These are phyloP conservation scores for Copsychus sechellarum DNA, from an alignment of 2,113 vertebrate genomes.

Conservation along the genomic window DNA sequence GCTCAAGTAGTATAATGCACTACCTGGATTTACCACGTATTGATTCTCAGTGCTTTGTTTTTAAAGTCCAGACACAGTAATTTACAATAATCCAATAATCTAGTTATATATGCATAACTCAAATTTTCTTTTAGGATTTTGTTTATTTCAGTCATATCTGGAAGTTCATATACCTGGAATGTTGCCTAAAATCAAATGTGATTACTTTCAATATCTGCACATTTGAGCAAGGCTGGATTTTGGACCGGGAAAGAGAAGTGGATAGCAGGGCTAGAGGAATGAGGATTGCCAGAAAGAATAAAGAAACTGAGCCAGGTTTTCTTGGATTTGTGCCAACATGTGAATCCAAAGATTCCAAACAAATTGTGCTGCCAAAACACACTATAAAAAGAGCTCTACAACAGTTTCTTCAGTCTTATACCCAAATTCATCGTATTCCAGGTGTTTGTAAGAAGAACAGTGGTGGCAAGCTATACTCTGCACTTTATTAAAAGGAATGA, in stretches of 20 bases:
- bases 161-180: neutral
- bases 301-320: neutral
- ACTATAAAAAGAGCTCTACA: neutral
- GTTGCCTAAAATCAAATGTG: neutral
- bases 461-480: fast-evolving
- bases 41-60: neutral
- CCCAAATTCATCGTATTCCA: neutral
- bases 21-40: neutral
- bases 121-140: neutral
- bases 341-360: neutral
- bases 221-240: neutral
- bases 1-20: neutral
- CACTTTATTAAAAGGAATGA: neutral
- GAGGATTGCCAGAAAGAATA: neutral
- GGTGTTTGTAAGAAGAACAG: neutral
- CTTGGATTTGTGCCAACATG: neutral
- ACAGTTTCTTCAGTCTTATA: neutral
- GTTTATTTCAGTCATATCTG: neutral
- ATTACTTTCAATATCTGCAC: neutral
- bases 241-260: neutral
- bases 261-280: neutral
- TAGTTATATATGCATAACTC: neutral
- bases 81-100: neutral
- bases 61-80: neutral
- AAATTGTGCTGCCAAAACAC: neutral